Percentiles rank a stretch among this genome's conserved stretches.
Evolutionary conservation across 2,797 vertebrate species (phyloP).

Genomic region (Poeciliopsis turneri): DNA sequence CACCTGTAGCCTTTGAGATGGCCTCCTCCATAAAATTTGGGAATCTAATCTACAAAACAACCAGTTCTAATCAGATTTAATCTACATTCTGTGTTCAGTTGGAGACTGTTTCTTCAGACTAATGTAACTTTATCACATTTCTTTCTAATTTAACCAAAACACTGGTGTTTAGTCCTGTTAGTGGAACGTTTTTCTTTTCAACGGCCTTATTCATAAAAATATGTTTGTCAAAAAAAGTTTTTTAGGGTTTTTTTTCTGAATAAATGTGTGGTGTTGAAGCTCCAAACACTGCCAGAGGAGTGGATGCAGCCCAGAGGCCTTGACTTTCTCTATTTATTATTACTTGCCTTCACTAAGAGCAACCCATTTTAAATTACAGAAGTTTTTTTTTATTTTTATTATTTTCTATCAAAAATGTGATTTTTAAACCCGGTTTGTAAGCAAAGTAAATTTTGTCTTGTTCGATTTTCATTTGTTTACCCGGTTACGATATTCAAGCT

Average conservation of each 20-base stretch:
- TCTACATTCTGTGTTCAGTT: constrained; percentile 30
- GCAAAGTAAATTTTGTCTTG: background rate
- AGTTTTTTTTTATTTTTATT: too few species aligned
- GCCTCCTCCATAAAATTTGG: background rate
- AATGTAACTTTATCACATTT: constrained; percentile 5
- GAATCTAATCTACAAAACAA: too few species aligned
- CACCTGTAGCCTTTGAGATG: constrained; percentile 32
- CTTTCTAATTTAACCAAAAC: constrained; percentile 2
- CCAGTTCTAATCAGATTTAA: background rate
- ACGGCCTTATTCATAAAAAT: constrained; percentile 67
- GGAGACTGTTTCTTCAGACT: constrained; percentile 19
- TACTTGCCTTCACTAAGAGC: constrained; percentile 36
- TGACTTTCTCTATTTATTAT: constrained; percentile 12
- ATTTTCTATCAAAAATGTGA: background rate
- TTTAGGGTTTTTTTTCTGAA: background rate
- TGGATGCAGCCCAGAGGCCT: background rate
- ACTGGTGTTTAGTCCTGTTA: constrained; percentile 7
- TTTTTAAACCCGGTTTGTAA: background rate
- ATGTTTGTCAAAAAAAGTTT: constrained; percentile 22
- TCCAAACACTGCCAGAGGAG: constrained; percentile 1
- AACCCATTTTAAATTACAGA: background rate
- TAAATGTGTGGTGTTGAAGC: background rate
- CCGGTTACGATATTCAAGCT: background rate
- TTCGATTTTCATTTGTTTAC: background rate
- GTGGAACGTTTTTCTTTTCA: constrained; percentile 6